Conservation (phyloP, 1,140 invertebrate genomes). For the Drosophila insularis region DNA sequence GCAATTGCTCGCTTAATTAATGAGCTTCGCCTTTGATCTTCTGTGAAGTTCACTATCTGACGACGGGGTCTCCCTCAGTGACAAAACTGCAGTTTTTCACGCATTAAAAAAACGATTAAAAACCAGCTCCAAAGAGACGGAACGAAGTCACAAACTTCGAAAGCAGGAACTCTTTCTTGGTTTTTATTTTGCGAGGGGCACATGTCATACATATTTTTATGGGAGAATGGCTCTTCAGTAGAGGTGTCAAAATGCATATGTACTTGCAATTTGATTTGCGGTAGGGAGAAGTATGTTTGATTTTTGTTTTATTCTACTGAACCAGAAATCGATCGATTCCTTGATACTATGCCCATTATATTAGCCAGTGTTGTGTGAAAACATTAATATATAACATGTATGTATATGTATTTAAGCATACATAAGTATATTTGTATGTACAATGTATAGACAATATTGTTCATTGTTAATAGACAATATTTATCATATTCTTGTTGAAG, state of each 20-base stretch:
- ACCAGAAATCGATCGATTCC: no score
- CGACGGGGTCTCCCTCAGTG: conserved; percentile 40
- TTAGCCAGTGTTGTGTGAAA: no score
- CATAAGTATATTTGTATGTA: no score
- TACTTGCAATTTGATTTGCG: neutral
- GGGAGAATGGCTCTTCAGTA: conserved; percentile 22
- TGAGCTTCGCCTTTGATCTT: conserved; percentile 77
- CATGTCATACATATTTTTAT: conserved; percentile 68
- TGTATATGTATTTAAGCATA: neutral
- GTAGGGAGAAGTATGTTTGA: no score
- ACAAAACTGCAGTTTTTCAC: conserved; percentile 75
- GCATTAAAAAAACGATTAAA: conserved; percentile 71
- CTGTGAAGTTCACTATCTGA: conserved; percentile 64
- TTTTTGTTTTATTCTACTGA: no score
- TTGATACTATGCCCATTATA: no score
- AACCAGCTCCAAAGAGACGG: conserved; percentile 43
- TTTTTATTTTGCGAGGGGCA: conserved; percentile 38
- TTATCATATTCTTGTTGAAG: no score
- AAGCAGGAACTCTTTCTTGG: conserved; percentile 33
- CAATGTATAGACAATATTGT: no score
- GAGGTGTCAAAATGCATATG: conserved; percentile 23
- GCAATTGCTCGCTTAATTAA: conserved; percentile 80
- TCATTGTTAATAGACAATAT: no score
- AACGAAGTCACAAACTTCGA: neutral
- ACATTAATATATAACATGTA: neutral